phyloP scores from a whole-genome alignment of 1,140 invertebrate species.

The Danaus melanippus region DNA sequence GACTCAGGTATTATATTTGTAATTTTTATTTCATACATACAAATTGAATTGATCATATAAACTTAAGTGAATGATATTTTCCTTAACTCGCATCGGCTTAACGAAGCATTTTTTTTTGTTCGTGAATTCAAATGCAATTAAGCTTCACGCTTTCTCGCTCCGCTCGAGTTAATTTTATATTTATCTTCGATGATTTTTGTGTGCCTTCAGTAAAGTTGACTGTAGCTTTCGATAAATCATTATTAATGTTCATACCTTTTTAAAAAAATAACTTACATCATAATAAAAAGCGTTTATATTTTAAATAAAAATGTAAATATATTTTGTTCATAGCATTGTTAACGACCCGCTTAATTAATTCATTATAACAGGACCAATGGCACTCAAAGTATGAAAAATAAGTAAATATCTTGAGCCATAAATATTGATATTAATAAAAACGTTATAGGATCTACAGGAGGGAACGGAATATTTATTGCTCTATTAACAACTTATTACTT shows the following conservation, averaged over 20 bases:
- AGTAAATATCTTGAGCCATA: slow-evolving; percentile 5
- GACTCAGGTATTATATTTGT: slow-evolving; percentile 53
- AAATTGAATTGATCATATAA: slow-evolving; percentile 51
- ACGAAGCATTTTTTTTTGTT: slow-evolving; percentile 63
- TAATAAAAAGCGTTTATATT: no score
- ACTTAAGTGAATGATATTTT: slow-evolving; percentile 64
- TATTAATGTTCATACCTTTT: neutral
- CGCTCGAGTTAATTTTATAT: slow-evolving; percentile 38
- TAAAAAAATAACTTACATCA: no score
- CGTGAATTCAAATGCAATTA: slow-evolving; percentile 66
- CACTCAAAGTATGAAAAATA: slow-evolving; percentile 1
- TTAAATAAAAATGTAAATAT: no score
- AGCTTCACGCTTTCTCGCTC: slow-evolving; percentile 37
- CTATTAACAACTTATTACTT: slow-evolving; percentile 16
- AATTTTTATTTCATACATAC: slow-evolving; percentile 20
- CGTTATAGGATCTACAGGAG: slow-evolving; percentile 1
- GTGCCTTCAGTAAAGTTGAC: slow-evolving; percentile 5
- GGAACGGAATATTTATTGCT: slow-evolving; percentile 10
- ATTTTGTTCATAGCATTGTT: no score
- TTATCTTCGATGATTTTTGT: slow-evolving; percentile 25
- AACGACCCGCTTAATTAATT: no score
- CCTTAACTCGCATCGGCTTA: slow-evolving; percentile 53
- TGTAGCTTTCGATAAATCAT: neutral
- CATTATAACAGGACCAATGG: no score
- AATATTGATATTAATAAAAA: slow-evolving; percentile 2